These are phyloP conservation scores for Enteromius fasciolatus DNA, from an alignment of 2,797 vertebrate species.

Conservation along the genomic window DNA sequence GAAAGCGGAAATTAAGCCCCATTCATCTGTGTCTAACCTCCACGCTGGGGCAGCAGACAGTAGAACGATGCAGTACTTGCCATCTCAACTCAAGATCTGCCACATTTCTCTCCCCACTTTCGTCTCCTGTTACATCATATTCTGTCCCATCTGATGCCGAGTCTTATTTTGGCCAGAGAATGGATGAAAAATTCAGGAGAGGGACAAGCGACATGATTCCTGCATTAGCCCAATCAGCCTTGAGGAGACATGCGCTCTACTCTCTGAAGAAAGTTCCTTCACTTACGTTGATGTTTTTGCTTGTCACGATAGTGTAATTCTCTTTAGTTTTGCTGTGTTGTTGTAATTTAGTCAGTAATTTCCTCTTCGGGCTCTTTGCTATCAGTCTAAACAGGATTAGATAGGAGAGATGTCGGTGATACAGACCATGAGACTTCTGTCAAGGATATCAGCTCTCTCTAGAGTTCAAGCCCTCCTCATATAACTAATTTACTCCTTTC, in stretches of 20 bases:
- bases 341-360: conserved; percentile 6
- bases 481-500: not conserved
- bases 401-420: not conserved
- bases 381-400: conserved; percentile 10
- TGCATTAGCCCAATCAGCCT: conserved; percentile 58
- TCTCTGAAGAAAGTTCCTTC: conserved; percentile 20
- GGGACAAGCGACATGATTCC: conserved; percentile 61
- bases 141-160: conserved; percentile 43
- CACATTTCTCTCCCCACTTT: not conserved
- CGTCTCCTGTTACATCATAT: conserved; percentile 44
- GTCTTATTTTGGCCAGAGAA: conserved; percentile 60
- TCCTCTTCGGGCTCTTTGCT: conserved; percentile 10
- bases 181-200: conserved; percentile 61
- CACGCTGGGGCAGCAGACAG: not conserved
- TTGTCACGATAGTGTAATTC: conserved; percentile 6
- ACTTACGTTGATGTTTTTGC: not conserved
- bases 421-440: conserved; percentile 1
- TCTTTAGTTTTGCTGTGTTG: not conserved
- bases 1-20: conserved; percentile 25
- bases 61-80: conserved; percentile 9
- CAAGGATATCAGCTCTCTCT: conserved; percentile 23
- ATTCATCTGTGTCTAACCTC: conserved; percentile 32
- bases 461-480: not conserved
- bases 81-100: conserved; percentile 14
- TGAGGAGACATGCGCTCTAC: conserved; percentile 22